Conservation (phyloP, 2,797 vertebrate species). For the Pachyuromys duprasi region DNA sequence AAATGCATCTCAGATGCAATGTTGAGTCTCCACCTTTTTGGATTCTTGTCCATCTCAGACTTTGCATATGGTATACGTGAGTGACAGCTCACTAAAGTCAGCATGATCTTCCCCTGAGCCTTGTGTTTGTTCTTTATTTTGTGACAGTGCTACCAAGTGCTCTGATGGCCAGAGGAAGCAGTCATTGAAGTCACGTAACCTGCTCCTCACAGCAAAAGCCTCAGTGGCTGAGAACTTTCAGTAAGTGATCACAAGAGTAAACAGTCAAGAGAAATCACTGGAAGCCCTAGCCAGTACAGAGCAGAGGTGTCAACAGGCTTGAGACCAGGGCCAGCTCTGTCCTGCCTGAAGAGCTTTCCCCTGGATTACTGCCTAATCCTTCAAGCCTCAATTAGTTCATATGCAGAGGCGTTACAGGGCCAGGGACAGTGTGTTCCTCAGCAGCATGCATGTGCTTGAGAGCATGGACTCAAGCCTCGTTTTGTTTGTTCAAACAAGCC, state of each 20-base stretch:
- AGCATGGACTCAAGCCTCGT: no score
- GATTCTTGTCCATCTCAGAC: neutral
- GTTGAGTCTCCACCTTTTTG: neutral
- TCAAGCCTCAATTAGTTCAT: neutral
- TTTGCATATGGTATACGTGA: accelerated
- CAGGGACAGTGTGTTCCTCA: no score
- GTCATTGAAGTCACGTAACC: neutral
- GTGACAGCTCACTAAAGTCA: neutral
- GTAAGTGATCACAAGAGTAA: neutral
- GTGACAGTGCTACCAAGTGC: neutral
- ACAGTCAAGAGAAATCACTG: accelerated
- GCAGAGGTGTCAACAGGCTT: neutral
- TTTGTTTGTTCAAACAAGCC: no score
- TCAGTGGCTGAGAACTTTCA: neutral
- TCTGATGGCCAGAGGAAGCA: neutral
- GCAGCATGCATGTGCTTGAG: neutral
- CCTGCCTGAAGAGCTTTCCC: neutral
- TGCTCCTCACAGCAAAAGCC: neutral
- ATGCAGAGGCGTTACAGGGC: neutral
- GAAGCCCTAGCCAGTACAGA: accelerated
- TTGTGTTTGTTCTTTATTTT: neutral
- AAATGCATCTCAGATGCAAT: neutral
- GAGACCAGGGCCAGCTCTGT: neutral
- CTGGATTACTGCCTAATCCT: neutral
- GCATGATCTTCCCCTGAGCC: neutral